Evolutionary conservation across 2,888 invertebrate genomes (phyloP), one percentile per base, ranked within the genome.

Genomic region (Seira sanloemensis): DNA sequence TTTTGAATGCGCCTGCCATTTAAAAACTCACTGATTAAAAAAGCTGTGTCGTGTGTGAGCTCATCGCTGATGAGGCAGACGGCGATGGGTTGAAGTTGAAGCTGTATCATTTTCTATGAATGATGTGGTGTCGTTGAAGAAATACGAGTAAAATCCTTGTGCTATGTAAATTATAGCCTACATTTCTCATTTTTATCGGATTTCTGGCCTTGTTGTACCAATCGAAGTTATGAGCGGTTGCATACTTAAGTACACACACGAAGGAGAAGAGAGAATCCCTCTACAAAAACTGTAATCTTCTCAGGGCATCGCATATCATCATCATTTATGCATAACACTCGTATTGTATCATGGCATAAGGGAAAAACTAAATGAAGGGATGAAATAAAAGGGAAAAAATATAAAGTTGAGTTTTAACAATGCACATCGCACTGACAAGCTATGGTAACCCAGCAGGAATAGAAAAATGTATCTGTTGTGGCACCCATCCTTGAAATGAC

Each of bases 401-500:
- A 37, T 37, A 37, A n/a, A 37, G 37, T 74, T 75, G 24, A 76
- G 62, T 85, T 72, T 71, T 66, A 79, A 84, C 82, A 86, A 83
- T 86, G 86, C 69, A 37, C 37, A 69, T 82, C 75, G 37, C 69
- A 68, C 72, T 84, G 58, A 23, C 71, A 72, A 25, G 78, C 69
- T 78, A 26, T 78, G 78, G 75, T 69, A 84, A 72, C 79, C 71
- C 80, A 81, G 85, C 80, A 62, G 85, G 80, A 74, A 72, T 65
- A 80, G 46, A 84, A 67, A 71, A 50, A 58, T 71, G 25, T 72
- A 24, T 72, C 65, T 27, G 74, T 76, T 67, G 79, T 86, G 74
- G 86, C 89, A 88, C 88, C 88, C 89, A 88, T 88, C 88, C 89
- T 87, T 88, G 88, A 89, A 88, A 85, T 89, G 89, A 89, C 89